phyloP scores from a whole-genome alignment of 2,797 vertebrate species.

The Glossophaga mutica region DNA sequence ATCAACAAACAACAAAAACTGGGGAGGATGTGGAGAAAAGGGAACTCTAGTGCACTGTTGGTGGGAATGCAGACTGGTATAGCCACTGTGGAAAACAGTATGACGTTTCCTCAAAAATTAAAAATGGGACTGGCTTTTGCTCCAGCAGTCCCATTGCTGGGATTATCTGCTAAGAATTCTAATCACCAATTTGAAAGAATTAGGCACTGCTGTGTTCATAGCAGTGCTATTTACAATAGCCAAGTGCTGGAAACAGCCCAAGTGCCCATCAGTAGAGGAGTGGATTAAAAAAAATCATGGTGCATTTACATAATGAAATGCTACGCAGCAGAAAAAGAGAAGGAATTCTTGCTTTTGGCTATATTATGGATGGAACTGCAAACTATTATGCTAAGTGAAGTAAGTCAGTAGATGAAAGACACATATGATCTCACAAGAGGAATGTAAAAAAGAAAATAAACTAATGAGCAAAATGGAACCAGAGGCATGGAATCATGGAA shows the following conservation, averaged over 20 bases:
- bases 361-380: too few relatives aligned
- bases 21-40: neutral
- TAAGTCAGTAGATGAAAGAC: too few relatives aligned
- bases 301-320: too few relatives aligned
- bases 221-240: too few relatives aligned
- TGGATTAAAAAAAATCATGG: neutral
- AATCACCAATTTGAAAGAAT: neutral
- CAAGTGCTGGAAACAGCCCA: neutral
- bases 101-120: too few relatives aligned
- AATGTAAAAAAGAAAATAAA: neutral
- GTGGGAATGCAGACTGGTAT: neutral
- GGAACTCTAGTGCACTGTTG: neutral
- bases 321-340: too few relatives aligned
- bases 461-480: neutral
- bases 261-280: neutral
- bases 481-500: neutral
- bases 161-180: neutral
- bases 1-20: neutral
- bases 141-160: neutral
- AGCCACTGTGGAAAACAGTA: neutral
- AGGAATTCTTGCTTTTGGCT: too few relatives aligned
- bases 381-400: too few relatives aligned
- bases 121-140: too few relatives aligned
- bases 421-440: too few relatives aligned
- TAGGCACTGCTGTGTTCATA: neutral